Evolutionary conservation across 1,140 invertebrate species (phyloP), one percentile per base, ranked within the genome.

Genomic region (Drosophila nannoptera): DNA sequence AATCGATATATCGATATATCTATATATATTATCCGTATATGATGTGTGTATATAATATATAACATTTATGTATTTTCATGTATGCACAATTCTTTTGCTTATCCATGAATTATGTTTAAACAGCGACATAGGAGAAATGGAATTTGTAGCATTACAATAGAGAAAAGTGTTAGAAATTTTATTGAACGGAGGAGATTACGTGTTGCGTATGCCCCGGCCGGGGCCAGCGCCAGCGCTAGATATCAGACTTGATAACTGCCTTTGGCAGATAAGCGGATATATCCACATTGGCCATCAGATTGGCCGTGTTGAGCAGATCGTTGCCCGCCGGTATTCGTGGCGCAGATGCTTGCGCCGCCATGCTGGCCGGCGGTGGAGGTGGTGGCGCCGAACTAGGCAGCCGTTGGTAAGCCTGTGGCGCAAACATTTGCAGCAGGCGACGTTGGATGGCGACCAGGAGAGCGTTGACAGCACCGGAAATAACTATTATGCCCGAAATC

Each of bases 401-500:
- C 0, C 56, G 75, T 8, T 75, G 65, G 8, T 86, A 83, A 7
- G 83, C 14, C 11, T 78, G 60, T 14, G 83, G 83, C 5, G 78
- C 76, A 60, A 87, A 78, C 0, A 45, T 54, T 1, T 50, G 54
- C 14, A 87, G 52, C 45, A 87, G 53, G 6, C 67, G 75, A 2
- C 83, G 69, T 11, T 76, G 78, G 0, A 74, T 0, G 22, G 50
- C 35, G 8, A 87, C 2, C 0, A 87, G 59, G 0, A 87, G 14
- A 4, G 69, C 52, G 31, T 83, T 86, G 0, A 81, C 58, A 2
- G 59, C 75, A 92, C 95, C 93, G 87, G 94, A 93, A 69, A 96
- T 95, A 40, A 97, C 93, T 91, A 96, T 97, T 77, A 98, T 94
- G 43, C 97, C 97, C 68, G 97, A 96, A 69, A 98, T 92, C 49